These are phyloP conservation scores for Spermophilus dauricus DNA, from an alignment of 2,113 vertebrate genomes.

Conservation along the genomic window DNA sequence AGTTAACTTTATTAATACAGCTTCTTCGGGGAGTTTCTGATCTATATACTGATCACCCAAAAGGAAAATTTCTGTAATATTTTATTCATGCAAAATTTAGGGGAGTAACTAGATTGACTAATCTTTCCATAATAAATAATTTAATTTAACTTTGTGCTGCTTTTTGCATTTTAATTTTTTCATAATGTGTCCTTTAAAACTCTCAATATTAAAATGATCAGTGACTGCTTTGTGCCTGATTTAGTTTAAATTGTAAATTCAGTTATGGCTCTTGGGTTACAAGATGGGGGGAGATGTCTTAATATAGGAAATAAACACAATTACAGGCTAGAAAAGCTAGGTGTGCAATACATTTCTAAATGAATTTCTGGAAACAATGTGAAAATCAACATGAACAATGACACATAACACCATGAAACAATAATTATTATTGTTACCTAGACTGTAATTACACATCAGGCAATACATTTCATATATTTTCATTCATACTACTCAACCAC, in stretches of 20 bases:
- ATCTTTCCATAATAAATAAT: constrained; percentile 80
- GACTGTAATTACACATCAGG: background rate
- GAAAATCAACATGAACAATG: background rate
- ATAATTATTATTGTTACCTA: background rate
- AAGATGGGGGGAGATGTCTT: background rate
- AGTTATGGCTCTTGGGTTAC: constrained; percentile 33
- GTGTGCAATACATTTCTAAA: background rate
- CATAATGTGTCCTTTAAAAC: constrained; percentile 60
- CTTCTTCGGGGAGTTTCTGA: constrained; percentile 67
- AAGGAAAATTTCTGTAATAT: constrained; percentile 77
- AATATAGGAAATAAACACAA: constrained; percentile 34
- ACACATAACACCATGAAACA: background rate
- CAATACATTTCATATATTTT: background rate
- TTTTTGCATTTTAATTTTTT: constrained; percentile 78
- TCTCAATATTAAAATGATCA: constrained; percentile 70
- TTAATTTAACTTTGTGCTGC: constrained; percentile 68
- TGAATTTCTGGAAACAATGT: background rate
- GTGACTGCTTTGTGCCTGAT: constrained; percentile 43
- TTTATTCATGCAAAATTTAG: constrained; percentile 81
- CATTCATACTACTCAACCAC: background rate
- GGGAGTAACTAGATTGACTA: constrained; percentile 70
- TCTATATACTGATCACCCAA: constrained; percentile 73
- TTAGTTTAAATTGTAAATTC: constrained; percentile 68
- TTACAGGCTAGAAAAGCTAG: background rate
- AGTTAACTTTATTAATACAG: constrained; percentile 76